Evolutionary conservation across 2,888 invertebrate genomes (phyloP), one percentile per base, ranked within the genome.

Genomic region (Arrhopalites spinosus): DNA sequence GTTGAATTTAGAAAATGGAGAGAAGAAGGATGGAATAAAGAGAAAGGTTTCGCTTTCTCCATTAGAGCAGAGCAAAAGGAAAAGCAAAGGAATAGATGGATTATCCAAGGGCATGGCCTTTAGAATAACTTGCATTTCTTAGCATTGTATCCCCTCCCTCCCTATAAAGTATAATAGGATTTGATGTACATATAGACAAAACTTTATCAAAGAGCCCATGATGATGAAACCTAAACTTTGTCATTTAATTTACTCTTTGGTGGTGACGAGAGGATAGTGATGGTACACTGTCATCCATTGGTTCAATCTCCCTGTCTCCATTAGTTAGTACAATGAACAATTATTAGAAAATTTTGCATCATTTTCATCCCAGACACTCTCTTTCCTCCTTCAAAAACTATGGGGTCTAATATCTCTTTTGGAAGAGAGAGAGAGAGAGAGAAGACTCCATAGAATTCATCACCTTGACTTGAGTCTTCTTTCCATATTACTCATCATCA

Each of bases 311-410:
- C 36, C 17, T 50, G 8, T 3, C n/a, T 50, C 50, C n/a, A 50
- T 50, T 50, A 50, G 50, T 50, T n/a, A 13, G 50, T 50, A 50
- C 50, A 50, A 50, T 50, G 50, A 50, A 50, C 50, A 50, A 50
- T 50, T 50, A 50, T 15, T 50, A 36, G 36, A 36, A 36, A 50
- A 50, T 50, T n/a, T n/a, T 3, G 50, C 15, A 50, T 50, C 17
- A 50, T 29, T 61, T 64, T 25, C 20, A 30, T 64, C 13, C 64
- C 30, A 64, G 2, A 61, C 20, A 61, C 25, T 61, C 20, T 61
- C 61, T 23, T 56, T 56, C 23, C 5, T 3, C 56, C n/a, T 5
- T 8, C 56, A 56, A 3, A 15, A 8, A 56, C n/a, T 8, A 3
- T 8, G 7, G n/a, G 7, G 5, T 56, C 5, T 56, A 5, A 15